Conservation (phyloP, 92 coral and sea anemone genomes). For the Porites divaricata region DNA sequence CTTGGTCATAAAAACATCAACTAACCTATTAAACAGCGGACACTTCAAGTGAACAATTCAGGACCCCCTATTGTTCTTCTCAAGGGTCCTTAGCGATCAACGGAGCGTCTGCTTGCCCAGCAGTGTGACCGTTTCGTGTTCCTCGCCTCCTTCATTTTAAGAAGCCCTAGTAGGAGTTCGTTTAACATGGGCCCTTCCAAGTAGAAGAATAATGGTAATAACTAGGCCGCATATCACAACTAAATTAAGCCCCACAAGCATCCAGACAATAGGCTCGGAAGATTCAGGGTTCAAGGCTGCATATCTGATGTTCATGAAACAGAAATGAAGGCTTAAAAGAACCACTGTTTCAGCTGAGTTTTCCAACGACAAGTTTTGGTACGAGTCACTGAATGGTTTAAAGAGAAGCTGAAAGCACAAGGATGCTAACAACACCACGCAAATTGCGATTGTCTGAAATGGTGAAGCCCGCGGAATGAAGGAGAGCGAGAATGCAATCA, state of each 20-base stretch:
- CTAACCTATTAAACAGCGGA: no score
- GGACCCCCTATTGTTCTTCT: no score
- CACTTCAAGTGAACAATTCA: no score
- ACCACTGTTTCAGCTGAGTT: slow-evolving; percentile 52
- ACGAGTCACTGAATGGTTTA: slow-evolving; percentile 54
- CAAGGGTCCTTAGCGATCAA: no score
- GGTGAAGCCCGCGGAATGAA: slow-evolving; percentile 42
- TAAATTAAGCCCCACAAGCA: slow-evolving; percentile 31
- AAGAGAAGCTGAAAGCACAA: slow-evolving; percentile 46
- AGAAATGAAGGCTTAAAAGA: slow-evolving; percentile 59
- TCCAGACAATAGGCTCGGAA: slow-evolving; percentile 31
- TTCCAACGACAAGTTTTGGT: slow-evolving; percentile 42
- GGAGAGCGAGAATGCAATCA: slow-evolving; percentile 64
- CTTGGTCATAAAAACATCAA: no score
- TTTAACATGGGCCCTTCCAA: not conserved
- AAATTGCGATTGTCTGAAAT: slow-evolving; percentile 56
- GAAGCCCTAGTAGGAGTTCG: not conserved
- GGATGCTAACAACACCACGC: slow-evolving; percentile 30
- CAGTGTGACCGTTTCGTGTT: not conserved
- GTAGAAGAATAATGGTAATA: slow-evolving; percentile 1
- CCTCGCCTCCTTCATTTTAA: not conserved
- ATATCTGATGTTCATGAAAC: slow-evolving; percentile 50
- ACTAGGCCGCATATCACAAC: slow-evolving; percentile 12
- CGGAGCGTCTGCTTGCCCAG: not conserved
- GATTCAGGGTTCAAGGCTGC: slow-evolving; percentile 24